Conservation (phyloP, 2,888 invertebrate species). For the Sphecodes monilicornis region DNA sequence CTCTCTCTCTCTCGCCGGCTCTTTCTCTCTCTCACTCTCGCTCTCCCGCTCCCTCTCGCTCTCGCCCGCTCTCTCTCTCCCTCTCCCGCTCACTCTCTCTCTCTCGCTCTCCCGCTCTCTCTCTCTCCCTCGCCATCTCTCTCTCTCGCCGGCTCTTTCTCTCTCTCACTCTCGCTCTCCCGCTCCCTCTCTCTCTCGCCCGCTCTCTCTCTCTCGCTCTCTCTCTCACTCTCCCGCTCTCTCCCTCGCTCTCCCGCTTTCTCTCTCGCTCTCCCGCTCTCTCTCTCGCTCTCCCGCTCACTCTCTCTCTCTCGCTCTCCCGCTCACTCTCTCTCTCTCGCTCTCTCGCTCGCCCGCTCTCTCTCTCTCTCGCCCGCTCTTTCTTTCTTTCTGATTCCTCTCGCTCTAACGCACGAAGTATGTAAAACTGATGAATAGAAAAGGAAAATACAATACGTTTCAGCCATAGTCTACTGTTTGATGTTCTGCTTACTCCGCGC, state of each 20-base stretch:
- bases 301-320: no score
- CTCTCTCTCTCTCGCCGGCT: background rate
- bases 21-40: no score
- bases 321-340: background rate
- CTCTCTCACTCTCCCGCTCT: no score
- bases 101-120: background rate
- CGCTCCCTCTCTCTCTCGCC: no score
- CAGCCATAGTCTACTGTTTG: conserved; percentile 1
- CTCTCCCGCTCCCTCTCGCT: no score
- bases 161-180: background rate
- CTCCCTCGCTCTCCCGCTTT: no score
- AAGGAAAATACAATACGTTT: background rate
- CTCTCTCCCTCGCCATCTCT: background rate
- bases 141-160: no score
- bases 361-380: background rate
- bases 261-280: no score
- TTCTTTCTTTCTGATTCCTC: background rate
- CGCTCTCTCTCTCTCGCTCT: no score
- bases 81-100: background rate
- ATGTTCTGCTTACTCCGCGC: conserved; percentile 5
- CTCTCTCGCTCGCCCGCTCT: no score
- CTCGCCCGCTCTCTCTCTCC: no score
- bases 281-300: no score
- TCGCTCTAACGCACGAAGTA: background rate
- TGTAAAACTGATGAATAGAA: conserved; percentile 1